Percentiles rank a stretch among this genome's conserved stretches.
These are phyloP conservation scores for Eubasilissa splendida DNA, from an alignment of 2,888 invertebrate genomes.

Conservation along the genomic window DNA sequence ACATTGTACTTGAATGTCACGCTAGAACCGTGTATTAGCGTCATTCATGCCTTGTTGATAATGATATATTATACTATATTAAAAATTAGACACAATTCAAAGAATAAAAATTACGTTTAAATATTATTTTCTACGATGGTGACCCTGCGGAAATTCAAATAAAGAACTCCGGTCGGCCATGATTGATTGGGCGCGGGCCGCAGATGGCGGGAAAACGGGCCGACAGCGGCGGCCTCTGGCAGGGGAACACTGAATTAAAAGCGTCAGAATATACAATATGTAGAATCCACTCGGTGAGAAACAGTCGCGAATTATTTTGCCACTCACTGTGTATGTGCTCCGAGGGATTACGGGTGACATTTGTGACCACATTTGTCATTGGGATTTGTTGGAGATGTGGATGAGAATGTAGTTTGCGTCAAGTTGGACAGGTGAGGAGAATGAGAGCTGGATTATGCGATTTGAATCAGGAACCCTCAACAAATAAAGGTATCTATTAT, in stretches of 20 bases:
- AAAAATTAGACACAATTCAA: too few species aligned
- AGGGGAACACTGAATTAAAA: slow-evolving; percentile 26
- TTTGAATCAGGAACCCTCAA: too few species aligned
- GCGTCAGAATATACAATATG: neutral
- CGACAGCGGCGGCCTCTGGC: slow-evolving; percentile 65
- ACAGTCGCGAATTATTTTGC: neutral
- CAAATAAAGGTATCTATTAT: too few species aligned
- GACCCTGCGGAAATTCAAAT: slow-evolving; percentile 16
- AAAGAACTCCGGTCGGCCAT: slow-evolving; percentile 31
- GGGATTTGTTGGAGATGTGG: too few species aligned
- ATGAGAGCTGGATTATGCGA: too few species aligned
- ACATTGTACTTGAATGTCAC: too few species aligned
- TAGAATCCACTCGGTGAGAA: neutral
- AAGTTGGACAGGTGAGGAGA: too few species aligned
- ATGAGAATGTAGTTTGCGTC: too few species aligned
- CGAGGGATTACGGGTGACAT: neutral
- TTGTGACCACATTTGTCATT: neutral
- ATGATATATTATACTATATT: too few species aligned
- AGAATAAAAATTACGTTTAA: too few species aligned
- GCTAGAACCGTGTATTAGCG: too few species aligned
- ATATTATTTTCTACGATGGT: neutral
- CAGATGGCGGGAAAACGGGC: slow-evolving; percentile 58
- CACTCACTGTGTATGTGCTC: neutral
- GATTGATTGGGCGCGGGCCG: slow-evolving; percentile 51
- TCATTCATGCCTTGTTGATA: too few species aligned